phyloP scores from a whole-genome alignment of 2,888 invertebrate genomes.

The Eupsilia transversa region DNA sequence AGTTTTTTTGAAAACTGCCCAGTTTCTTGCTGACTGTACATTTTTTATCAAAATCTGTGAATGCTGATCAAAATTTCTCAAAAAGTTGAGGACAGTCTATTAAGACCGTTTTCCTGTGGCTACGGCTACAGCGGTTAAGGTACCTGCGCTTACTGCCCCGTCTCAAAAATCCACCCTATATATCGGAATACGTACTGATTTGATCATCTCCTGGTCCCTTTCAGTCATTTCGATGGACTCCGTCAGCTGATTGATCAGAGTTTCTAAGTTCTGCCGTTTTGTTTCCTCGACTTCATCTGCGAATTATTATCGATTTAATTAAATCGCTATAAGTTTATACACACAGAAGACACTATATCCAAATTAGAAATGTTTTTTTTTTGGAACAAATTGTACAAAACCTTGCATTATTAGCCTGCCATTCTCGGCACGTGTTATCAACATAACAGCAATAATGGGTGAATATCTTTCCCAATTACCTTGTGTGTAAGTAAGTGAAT shows the following conservation, averaged over 20 bases:
- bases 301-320: conserved; percentile 47
- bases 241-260: conserved; percentile 89
- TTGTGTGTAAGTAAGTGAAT: background rate
- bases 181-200: conserved; percentile 73
- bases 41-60: too few relatives aligned
- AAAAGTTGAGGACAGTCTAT: too few relatives aligned
- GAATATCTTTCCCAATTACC: background rate
- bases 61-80: too few relatives aligned
- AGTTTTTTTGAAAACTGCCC: too few relatives aligned
- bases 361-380: background rate
- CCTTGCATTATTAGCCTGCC: background rate
- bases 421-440: background rate
- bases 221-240: conserved; percentile 92
- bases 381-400: background rate
- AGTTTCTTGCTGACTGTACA: too few relatives aligned
- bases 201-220: conserved; percentile 90
- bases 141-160: too few relatives aligned
- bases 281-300: conserved; percentile 89
- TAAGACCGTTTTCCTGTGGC: too few relatives aligned
- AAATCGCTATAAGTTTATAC: background rate
- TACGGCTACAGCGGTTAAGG: too few relatives aligned
- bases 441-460: background rate
- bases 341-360: too few relatives aligned
- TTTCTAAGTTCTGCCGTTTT: conserved; percentile 88
- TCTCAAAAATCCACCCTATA: too few relatives aligned